Base-by-base conservation (phyloP, 2,888 invertebrate genomes). In the Eupeodes latifasciatus region DNA sequence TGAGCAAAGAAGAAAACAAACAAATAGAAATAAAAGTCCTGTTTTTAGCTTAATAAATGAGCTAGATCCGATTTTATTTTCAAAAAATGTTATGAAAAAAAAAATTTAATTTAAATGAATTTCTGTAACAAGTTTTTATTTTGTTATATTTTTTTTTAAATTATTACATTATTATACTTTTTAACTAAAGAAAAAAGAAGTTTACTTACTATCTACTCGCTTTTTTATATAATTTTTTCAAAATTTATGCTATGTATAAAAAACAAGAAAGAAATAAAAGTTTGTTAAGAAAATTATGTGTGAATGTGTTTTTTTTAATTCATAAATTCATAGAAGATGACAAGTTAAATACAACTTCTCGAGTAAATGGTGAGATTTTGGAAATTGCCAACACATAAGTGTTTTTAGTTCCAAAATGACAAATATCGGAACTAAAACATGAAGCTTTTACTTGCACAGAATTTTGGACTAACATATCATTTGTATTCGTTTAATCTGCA, bases 201-300 rank as follows among this genome's bases (percentile, higher is more conserved):
- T 79, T 75, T 76, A 81, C 79, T 85, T 85, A 79, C 81, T 85
- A 71, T 82, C 85, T 82, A 79, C 81, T 89, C 71, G 85, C 85
- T 89, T 82, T 89, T 83, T 82, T 85, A 71, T 82, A 76, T 89
- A 85, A 59, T 85, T 82, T 85, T 85, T 85, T 81, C 85, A 81
- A 89, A 89, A 85, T 89, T 89, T 85, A 89, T 79, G 89, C 89
- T 89, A 85, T 89, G 85, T 89, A 85, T 89, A 89, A 81, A 81
- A 89, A 88, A 27, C 27, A 81, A 72, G 62, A 75, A 85, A 79
- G 84, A 85, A 89, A 89, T 85, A 89, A 82, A 89, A 89, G 89
- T 89, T 89, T 89, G 89, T 89, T 89, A 85, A 89, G 81, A 89
- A 89, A 89, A 89, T 87, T 84, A 85, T 2, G 6, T 2, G 6